Evolutionary conservation across 2,113 vertebrate species (phyloP).

Genomic region (Pelecanus crispus): DNA sequence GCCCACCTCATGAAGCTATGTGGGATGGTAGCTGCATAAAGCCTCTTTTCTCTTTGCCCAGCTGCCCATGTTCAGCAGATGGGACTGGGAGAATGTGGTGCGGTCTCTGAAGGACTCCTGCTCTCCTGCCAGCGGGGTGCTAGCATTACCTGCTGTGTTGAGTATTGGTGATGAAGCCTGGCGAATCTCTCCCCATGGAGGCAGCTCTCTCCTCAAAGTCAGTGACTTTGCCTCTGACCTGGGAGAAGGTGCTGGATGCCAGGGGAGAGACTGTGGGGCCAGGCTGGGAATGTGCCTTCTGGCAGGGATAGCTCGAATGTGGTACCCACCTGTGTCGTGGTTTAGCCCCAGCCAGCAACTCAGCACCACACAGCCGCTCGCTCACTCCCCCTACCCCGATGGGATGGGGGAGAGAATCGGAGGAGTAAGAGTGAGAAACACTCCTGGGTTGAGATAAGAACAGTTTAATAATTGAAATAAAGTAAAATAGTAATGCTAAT

Average conservation of each 20-base stretch:
- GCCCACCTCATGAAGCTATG: neutral
- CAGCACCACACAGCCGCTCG: too few species aligned
- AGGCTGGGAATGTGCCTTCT: neutral
- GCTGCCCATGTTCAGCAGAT: accelerated
- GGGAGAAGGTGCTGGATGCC: neutral
- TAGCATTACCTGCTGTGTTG: neutral
- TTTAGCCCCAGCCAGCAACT: too few species aligned
- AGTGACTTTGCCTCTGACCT: neutral
- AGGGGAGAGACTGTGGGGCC: neutral
- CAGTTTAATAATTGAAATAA: too few species aligned
- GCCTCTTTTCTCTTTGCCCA: neutral
- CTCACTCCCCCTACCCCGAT: too few species aligned
- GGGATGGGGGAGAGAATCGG: too few species aligned
- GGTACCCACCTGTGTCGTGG: neutral
- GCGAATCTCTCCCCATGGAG: neutral
- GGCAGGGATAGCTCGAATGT: accelerated
- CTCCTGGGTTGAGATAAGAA: too few species aligned
- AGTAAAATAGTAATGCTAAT: too few species aligned
- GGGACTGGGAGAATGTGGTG: neutral
- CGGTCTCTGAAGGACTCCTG: neutral
- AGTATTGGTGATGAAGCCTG: neutral
- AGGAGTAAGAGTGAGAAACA: too few species aligned
- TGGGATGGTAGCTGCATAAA: accelerated
- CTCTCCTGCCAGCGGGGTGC: neutral
- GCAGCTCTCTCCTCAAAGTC: neutral